Conservation (phyloP, 1,140 invertebrate species). For the Leucophenga varia region DNA sequence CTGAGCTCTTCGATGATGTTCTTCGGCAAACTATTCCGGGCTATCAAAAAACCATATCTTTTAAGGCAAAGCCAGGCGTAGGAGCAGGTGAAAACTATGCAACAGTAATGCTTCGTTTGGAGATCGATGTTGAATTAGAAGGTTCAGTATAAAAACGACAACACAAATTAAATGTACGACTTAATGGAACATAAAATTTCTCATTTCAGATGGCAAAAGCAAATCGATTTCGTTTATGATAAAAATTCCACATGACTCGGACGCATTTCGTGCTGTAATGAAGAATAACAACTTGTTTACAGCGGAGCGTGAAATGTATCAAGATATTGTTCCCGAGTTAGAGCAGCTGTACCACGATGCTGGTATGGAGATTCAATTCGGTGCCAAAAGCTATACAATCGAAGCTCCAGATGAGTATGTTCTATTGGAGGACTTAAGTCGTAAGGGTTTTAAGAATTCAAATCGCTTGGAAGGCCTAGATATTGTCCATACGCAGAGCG, state of each 20-base stretch:
- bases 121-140: slow-evolving; percentile 24
- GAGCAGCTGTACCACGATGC: slow-evolving; percentile 43
- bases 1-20: slow-evolving; percentile 52
- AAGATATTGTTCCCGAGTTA: slow-evolving; percentile 27
- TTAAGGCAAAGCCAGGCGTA: slow-evolving; percentile 23
- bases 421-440: slow-evolving; percentile 58
- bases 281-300: slow-evolving; percentile 32
- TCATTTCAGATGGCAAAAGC: slow-evolving; percentile 21
- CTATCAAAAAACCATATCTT: slow-evolving; percentile 38
- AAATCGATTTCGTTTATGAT: slow-evolving; percentile 31
- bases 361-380: slow-evolving; percentile 23
- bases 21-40: slow-evolving; percentile 39
- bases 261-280: slow-evolving; percentile 24
- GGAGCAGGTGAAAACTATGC: slow-evolving; percentile 38
- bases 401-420: slow-evolving; percentile 41
- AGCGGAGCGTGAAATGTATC: slow-evolving; percentile 29
- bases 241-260: slow-evolving; percentile 32
- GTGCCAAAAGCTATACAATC: slow-evolving; percentile 30
- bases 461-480: slow-evolving; percentile 59
- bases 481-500: slow-evolving; percentile 55
- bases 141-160: slow-evolving; percentile 15
- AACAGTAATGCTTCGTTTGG: slow-evolving; percentile 32
- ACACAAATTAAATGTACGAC: slow-evolving; percentile 1
- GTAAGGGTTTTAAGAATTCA: slow-evolving; percentile 59
- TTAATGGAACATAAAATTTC: neutral